Conservation (phyloP, 2,113 vertebrate species). For the Poeciliopsis retropinna region DNA sequence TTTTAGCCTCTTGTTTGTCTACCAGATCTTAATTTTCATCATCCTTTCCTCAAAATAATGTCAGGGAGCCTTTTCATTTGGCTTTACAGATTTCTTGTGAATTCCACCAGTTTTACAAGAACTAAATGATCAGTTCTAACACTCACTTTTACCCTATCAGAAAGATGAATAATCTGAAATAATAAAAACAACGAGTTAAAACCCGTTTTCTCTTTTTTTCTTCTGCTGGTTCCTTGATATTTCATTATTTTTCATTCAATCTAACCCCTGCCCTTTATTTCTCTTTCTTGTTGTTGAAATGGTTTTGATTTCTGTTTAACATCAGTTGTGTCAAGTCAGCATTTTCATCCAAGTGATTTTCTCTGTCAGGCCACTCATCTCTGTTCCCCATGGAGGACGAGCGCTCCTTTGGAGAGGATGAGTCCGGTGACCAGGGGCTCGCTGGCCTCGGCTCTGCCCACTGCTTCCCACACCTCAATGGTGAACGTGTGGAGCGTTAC, state of each 20-base stretch:
- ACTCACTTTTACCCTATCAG: not conserved
- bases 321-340: not conserved
- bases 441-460: constrained; percentile 93
- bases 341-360: constrained; percentile 17
- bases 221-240: not conserved
- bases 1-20: constrained; percentile 43
- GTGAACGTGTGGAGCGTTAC: constrained; percentile 94
- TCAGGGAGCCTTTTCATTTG: not conserved
- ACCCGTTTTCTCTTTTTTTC: not conserved
- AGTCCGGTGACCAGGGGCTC: constrained; percentile 91
- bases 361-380: constrained; percentile 89
- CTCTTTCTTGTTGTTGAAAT: constrained; percentile 1
- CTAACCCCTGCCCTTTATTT: not conserved
- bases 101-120: not conserved
- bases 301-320: not conserved
- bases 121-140: not conserved
- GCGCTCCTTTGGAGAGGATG: constrained; percentile 91
- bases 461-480: constrained; percentile 97
- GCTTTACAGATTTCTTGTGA: constrained; percentile 4
- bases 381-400: constrained; percentile 98
- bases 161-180: not conserved
- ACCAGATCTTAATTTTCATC: constrained; percentile 10
- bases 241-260: constrained; percentile 12
- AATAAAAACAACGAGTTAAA: not conserved
- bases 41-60: not conserved